Evolutionary conservation across 1,140 invertebrate species (phyloP).

Genomic region (Nasonia vitripennis): DNA sequence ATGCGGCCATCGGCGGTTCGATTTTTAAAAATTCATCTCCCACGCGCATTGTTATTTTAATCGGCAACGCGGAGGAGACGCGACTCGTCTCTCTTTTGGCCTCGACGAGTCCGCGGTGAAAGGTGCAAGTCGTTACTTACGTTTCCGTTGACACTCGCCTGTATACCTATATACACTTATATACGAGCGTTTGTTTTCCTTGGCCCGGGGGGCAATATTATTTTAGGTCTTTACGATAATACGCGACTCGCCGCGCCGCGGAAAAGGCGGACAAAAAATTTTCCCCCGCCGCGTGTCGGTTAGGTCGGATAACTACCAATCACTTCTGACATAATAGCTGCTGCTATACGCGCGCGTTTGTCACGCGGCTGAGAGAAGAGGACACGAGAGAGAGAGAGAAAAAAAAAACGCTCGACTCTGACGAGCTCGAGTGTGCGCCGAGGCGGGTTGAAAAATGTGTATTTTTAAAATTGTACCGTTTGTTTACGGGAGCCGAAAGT

Average conservation of each 20-base stretch:
- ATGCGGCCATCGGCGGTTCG: neutral
- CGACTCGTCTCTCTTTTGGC: neutral
- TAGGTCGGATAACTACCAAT: slow-evolving; percentile 37
- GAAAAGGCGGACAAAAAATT: slow-evolving; percentile 19
- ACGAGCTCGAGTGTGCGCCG: neutral
- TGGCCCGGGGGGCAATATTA: slow-evolving; percentile 44
- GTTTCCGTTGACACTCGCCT: slow-evolving; percentile 24
- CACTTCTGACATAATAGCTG: slow-evolving; percentile 39
- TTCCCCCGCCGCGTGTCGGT: neutral
- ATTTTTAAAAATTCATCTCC: slow-evolving; percentile 18
- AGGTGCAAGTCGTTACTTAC: slow-evolving; percentile 26
- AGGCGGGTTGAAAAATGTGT: neutral
- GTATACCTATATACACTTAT: neutral
- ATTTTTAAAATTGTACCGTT: slow-evolving; percentile 31
- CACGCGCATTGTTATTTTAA: slow-evolving; percentile 20
- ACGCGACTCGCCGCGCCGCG: neutral
- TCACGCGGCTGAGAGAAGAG: neutral
- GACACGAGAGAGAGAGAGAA: neutral
- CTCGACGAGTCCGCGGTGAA: neutral
- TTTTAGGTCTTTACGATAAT: slow-evolving; percentile 40
- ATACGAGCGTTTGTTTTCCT: slow-evolving; percentile 38
- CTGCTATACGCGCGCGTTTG: neutral
- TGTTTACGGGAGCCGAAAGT: neutral
- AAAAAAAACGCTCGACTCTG: no score
- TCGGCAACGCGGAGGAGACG: neutral